These are phyloP conservation scores for Aphidius gifuensis DNA, from an alignment of 1,140 invertebrate genomes.

Conservation along the genomic window DNA sequence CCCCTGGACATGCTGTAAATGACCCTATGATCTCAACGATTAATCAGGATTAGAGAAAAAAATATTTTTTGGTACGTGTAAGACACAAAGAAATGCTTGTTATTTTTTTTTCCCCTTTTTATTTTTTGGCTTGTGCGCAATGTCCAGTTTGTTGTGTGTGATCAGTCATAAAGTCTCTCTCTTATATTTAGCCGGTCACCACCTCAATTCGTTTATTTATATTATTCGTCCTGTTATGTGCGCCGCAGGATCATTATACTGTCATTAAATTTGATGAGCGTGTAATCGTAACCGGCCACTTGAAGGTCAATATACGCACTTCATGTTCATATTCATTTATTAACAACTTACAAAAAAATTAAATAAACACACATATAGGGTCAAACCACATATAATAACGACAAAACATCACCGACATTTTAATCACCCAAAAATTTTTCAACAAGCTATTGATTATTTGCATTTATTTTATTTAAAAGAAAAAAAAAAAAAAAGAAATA, in stretches of 20 bases:
- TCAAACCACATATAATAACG: constrained; percentile 3
- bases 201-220: constrained; percentile 7
- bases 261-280: constrained; percentile 48
- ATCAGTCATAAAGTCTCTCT: constrained; percentile 33
- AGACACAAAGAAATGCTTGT: too few species aligned
- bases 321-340: too few species aligned
- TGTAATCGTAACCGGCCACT: constrained; percentile 34
- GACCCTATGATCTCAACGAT: constrained; percentile 28
- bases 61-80: constrained; percentile 18
- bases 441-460: too few species aligned
- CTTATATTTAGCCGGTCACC: constrained; percentile 13
- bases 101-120: constrained; percentile 1
- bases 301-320: too few species aligned
- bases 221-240: not conserved
- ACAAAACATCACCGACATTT: constrained; percentile 19
- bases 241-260: constrained; percentile 37
- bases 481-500: constrained; percentile 8
- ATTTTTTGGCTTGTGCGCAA: constrained; percentile 22
- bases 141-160: constrained; percentile 25
- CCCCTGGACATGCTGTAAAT: not conserved
- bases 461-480: too few species aligned
- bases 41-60: constrained; percentile 46
- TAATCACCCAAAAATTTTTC: constrained; percentile 6
- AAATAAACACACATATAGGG: constrained; percentile 10
- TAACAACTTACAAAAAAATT: too few species aligned